Base-by-base conservation (phyloP, 1,140 invertebrate genomes). In the Melanaphis sacchari region DNA sequence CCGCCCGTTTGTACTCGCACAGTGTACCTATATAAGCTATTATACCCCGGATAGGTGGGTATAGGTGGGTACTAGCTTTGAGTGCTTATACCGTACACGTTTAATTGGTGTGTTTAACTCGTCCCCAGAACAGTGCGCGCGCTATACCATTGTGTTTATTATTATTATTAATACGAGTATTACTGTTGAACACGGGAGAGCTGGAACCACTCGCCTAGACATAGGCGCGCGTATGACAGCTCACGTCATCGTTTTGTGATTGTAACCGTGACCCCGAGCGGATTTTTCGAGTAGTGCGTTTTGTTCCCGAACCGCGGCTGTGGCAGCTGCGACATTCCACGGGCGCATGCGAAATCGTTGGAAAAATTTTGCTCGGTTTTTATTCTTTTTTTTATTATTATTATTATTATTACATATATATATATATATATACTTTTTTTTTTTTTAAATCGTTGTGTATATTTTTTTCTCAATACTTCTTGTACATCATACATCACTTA, bases 51-150 rank as follows among this genome's bases (percentile, higher is more conserved):
- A 9, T 59, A 59, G 31, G 26, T 59, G 54, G 26, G 26, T 59
- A 49, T 43, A 54, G 24, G 21, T 54, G 52, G 31, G 26, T 59
- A 31, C 54, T 11, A 31, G 46, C 46, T 49, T 46, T 59, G n/a
- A 18, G 31, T 18, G 6, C 31, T 31, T 66, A n/a, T 31, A 31
- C 36, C 24, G 76, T 92, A 84, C 76, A 49, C 59, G 41, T 92
- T 92, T 92, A 92, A 92, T 92, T 92, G 91, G 76, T 43, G n/a
- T 52, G 82, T 92, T 92, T 92, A 92, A 92, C 91, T 92, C 66
- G 43, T 92, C 59, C 43, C 21, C 31, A 11, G 11, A 15, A 31
- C 82, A 43, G 22, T 43, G 41, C 84, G 41, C 59, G 59, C 11
- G 31, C 59, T n/a, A 36, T 36, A 8, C 38, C 31, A 46, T 87